Evolutionary conservation across 2,797 vertebrate species (phyloP).

Genomic region (Tapirus indicus): DNA sequence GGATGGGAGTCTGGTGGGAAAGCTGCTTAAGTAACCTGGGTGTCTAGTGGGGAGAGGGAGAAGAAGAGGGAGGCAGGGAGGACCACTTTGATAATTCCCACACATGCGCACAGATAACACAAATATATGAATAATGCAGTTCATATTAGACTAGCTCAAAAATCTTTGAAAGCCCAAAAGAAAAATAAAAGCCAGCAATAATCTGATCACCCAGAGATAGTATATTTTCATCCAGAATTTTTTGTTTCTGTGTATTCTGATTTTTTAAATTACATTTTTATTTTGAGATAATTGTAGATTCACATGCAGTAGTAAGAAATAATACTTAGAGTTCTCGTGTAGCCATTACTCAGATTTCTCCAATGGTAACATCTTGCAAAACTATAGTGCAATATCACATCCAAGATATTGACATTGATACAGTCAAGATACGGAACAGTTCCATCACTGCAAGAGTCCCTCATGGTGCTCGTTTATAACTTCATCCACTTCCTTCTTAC

Average conservation of each 20-base stretch:
- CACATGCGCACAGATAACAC: background rate
- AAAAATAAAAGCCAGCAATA: background rate
- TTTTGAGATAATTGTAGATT: conserved; percentile 27
- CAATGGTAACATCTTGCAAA: background rate
- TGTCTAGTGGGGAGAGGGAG: background rate
- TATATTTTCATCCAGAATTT: background rate
- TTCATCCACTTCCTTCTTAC: background rate
- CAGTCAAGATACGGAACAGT: background rate
- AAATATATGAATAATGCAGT: background rate
- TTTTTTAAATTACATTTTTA: conserved; percentile 15
- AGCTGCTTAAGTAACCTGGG: background rate
- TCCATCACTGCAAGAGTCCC: background rate
- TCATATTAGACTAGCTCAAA: background rate
- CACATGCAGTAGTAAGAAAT: background rate
- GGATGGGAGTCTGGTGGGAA: background rate
- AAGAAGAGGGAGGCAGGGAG: background rate
- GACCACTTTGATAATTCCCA: background rate
- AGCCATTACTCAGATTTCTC: background rate
- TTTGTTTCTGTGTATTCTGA: conserved; percentile 2
- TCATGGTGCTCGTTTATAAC: background rate
- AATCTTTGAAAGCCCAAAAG: background rate
- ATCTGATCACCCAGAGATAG: background rate
- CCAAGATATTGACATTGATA: background rate
- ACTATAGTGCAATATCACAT: background rate
- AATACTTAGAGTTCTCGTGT: background rate